These are phyloP conservation scores for Gerris lacustris DNA, from an alignment of 2,888 invertebrate species.

Conservation along the genomic window DNA sequence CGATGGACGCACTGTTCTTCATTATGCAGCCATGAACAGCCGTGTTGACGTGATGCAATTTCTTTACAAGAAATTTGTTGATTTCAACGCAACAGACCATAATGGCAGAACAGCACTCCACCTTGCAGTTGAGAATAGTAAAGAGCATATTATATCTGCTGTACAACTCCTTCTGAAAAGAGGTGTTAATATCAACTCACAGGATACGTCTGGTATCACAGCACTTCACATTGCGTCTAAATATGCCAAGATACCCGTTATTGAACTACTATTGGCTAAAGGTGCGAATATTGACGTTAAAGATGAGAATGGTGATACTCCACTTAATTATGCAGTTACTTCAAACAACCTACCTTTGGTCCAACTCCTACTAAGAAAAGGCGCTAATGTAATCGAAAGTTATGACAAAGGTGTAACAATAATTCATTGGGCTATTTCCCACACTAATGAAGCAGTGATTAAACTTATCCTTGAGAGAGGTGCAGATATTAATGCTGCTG, in stretches of 20 bases:
- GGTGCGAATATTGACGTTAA: constrained; percentile 10
- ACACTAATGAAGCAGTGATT: background rate
- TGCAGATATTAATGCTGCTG: no score
- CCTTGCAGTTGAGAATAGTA: constrained; percentile 4
- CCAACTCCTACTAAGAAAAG: constrained; percentile 11
- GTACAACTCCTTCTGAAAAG: background rate
- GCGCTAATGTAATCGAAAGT: constrained; percentile 11
- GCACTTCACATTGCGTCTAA: background rate
- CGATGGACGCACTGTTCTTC: constrained; percentile 8
- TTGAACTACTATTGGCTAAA: constrained; percentile 13
- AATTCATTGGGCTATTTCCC: background rate
- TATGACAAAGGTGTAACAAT: background rate
- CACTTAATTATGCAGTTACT: constrained; percentile 2
- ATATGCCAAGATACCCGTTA: background rate
- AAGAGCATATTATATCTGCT: background rate
- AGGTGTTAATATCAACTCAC: background rate
- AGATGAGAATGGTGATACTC: background rate
- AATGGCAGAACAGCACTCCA: constrained; percentile 11
- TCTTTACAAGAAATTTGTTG: constrained; percentile 2
- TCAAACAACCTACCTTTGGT: constrained; percentile 10
- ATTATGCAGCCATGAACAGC: constrained; percentile 5
- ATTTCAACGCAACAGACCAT: constrained; percentile 6
- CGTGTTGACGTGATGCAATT: no score
- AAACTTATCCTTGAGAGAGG: no score
- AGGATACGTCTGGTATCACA: background rate